These are phyloP conservation scores for Drosophila pallidifrons DNA, from an alignment of 1,140 invertebrate genomes.

Conservation along the genomic window DNA sequence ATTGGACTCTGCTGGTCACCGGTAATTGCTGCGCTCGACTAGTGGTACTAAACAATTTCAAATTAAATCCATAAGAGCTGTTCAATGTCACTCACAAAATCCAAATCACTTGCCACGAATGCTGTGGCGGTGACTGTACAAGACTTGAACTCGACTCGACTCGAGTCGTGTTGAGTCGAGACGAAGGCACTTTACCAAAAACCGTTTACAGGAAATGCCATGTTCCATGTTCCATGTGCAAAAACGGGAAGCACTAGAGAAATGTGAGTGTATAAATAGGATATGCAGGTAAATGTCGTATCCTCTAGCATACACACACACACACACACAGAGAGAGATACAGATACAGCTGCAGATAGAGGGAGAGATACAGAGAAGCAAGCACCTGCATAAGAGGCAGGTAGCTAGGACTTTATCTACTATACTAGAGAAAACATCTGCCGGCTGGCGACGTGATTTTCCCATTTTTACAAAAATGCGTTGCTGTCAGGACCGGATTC, in stretches of 20 bases:
- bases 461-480: constrained; percentile 59
- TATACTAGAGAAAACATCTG: constrained; percentile 72
- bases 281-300: constrained; percentile 68
- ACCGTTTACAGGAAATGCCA: constrained; percentile 67
- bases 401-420: constrained; percentile 61
- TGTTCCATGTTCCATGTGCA: constrained; percentile 64
- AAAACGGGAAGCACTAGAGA: constrained; percentile 53
- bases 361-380: constrained; percentile 5
- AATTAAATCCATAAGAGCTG: constrained; percentile 63
- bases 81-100: constrained; percentile 35
- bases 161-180: too few species aligned
- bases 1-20: background rate
- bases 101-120: constrained; percentile 5
- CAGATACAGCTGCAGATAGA: constrained; percentile 14
- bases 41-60: constrained; percentile 42
- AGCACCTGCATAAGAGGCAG: constrained; percentile 67
- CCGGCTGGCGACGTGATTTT: constrained; percentile 68
- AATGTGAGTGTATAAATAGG: constrained; percentile 61
- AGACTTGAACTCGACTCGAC: background rate
- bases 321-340: background rate
- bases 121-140: constrained; percentile 70
- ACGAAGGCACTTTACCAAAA: constrained; percentile 49
- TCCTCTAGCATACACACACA: constrained; percentile 21
- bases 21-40: constrained; percentile 30
- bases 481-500: constrained; percentile 53